Conservation (phyloP, 2,888 invertebrate species). For the Sarcophaga rosellei region DNA sequence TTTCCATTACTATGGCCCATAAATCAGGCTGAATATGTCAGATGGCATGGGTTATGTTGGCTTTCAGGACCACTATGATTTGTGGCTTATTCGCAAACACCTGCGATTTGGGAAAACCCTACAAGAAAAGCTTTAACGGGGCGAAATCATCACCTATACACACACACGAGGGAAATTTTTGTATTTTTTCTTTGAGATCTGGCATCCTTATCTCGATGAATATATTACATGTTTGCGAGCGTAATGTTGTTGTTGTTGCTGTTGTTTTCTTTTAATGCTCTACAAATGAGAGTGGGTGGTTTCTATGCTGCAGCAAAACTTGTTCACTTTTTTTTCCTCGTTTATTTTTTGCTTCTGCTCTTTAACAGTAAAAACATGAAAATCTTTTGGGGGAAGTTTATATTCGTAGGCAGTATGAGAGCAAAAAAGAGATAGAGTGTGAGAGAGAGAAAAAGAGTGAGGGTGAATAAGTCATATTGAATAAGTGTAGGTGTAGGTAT, state of each 20-base stretch:
- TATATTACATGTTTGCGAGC: slow-evolving; percentile 38
- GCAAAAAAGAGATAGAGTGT: background rate
- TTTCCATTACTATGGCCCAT: too few species aligned
- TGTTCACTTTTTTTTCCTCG: slow-evolving; percentile 37
- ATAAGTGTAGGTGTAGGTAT: background rate
- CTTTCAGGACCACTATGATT: too few species aligned
- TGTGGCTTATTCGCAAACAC: too few species aligned
- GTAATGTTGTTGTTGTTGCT: slow-evolving; percentile 8
- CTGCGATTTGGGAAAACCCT: too few species aligned
- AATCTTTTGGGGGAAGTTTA: slow-evolving; percentile 71
- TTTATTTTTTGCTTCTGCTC: slow-evolving; percentile 46
- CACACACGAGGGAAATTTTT: too few species aligned
- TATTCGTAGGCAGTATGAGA: slow-evolving; percentile 25
- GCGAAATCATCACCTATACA: too few species aligned
- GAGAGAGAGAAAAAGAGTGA: slow-evolving; percentile 2
- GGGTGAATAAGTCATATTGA: background rate
- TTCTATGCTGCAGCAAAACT: slow-evolving; percentile 55
- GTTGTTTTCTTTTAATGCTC: slow-evolving; percentile 8
- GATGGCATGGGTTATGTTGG: too few species aligned
- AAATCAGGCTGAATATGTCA: too few species aligned
- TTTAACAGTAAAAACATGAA: slow-evolving; percentile 52
- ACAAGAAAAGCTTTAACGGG: too few species aligned
- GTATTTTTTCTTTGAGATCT: slow-evolving; percentile 2
- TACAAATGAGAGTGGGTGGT: slow-evolving; percentile 57
- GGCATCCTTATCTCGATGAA: slow-evolving; percentile 22